Base-by-base conservation (phyloP, 2,888 invertebrate genomes). In the Idaea biselata region DNA sequence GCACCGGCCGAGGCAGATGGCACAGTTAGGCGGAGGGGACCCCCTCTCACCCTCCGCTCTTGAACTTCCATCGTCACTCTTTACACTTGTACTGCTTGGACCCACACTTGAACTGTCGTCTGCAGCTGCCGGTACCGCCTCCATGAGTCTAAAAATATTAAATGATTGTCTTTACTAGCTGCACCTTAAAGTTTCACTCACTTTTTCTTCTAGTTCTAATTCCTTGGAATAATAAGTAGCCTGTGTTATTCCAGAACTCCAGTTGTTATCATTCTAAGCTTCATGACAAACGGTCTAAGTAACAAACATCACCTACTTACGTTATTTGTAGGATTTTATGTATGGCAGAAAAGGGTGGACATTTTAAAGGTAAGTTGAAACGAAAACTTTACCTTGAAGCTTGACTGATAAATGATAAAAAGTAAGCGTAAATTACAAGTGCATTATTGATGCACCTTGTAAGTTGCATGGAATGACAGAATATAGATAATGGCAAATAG, bases 1-100 rank as follows among this genome's bases (percentile, higher is more conserved):
- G 77, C 97, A 95, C 70, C 95, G 95, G 18, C 97, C 97, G 64
- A 99, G 94, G 79, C 99, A 99, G 81, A 99, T 99, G 59, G 98
- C 96, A 93, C 99, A 99, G 82, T 97, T 97, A 3, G 97, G 96
- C 0, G 97, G 97, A 0, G 97, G 97, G 31, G 96, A 96, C 11
- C 86, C 84, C 0, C 90, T 66, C 1, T 87, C 85, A 56, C 82
- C 80, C 25, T 84, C 87, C 18, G 82, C 81, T 0, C 82, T 87
- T 4, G 90, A 93, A 68, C 91, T 93, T 65, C 89, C 93, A 70
- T 93, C 88, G 56, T 93, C 93, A 73, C 90, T 93, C 68, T 90
- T 91, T 44, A 88, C 81, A 73, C 86, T 91, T 33, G 88, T 81
- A 73, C 86, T 89, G 65, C 87, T 91, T 11, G 93, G 89, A 72